Evolutionary conservation across 2,888 invertebrate genomes (phyloP), one percentile per base, ranked within the genome.

Genomic region (Drosophila anomelani): DNA sequence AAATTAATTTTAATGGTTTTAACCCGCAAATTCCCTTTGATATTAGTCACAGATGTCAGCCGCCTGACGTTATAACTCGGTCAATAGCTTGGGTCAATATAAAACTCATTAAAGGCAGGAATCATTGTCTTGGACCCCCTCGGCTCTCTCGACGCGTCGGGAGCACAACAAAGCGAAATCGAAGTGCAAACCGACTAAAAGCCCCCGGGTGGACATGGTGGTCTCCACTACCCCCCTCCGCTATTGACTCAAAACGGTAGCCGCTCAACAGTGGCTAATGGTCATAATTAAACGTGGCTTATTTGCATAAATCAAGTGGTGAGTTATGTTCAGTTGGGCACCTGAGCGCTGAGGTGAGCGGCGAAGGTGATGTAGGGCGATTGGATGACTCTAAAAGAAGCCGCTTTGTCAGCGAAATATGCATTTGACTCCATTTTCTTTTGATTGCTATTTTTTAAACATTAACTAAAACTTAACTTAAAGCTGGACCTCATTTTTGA

Each of bases 211-310:
- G 49, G 29, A 29, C 9, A n/a, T 41, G 36, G 53, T 38, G 8
- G 36, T 38, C 53, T 44, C 55, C 55, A 32, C 49, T 51, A 20
- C 23, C 57, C 20, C 32, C 32, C 41, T 34, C 26, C 26, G 44
- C 17, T 83, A 81, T 84, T 84, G 80, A 88, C 80, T 82, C 67
- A 73, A 84, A 90, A 82, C 89, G 89, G 89, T 89, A 89, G 89
- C 88, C 88, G 88, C 86, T 90, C 84, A 89, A 89, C 89, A 89
- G 90, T 90, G 89, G 89, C 89, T 89, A 89, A 89, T 89, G 89
- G 78, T 68, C 81, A 90, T 88, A 84, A 89, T 89, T 89, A 89
- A 90, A 79, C 76, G 75, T 68, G 80, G 78, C 79, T 79, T 90
- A 83, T 89, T 90, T 89, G 88, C 89, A 76, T 75, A 84, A 75